Conservation (phyloP, 2,113 vertebrate species). For the Actinemys pallida region DNA sequence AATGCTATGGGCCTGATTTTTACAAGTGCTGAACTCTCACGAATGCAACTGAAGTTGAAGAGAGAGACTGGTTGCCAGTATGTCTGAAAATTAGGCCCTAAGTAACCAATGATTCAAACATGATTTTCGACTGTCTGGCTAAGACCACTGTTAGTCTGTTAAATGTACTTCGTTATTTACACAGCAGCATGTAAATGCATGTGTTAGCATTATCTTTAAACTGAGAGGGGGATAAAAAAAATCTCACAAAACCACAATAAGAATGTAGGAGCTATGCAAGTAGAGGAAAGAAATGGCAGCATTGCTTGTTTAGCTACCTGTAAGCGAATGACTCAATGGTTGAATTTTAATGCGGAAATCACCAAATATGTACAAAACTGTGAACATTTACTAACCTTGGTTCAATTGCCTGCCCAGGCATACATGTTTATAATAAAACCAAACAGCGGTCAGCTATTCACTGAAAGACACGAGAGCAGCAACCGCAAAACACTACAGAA, state of each 20-base stretch:
- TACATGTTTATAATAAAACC: background rate
- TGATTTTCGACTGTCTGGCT: fast-evolving
- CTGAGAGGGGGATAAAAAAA: background rate
- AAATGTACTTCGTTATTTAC: background rate
- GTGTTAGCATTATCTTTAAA: background rate
- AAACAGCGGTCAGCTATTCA: background rate
- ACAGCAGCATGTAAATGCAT: background rate
- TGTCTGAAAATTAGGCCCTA: background rate
- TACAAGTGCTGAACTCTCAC: background rate
- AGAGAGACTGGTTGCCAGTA: background rate
- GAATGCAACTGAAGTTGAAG: background rate
- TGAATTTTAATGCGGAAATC: background rate
- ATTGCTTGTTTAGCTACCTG: background rate
- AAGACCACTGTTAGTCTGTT: background rate
- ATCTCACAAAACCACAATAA: background rate
- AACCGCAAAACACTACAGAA: background rate
- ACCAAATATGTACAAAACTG: background rate
- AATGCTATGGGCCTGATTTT: background rate
- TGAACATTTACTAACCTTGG: background rate
- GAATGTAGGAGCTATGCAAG: background rate
- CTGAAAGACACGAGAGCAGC: background rate
- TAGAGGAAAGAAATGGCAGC: background rate
- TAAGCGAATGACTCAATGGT: background rate
- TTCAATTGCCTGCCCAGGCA: background rate
- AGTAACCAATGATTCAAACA: background rate